Evolutionary conservation across 1,140 invertebrate genomes (phyloP).

Genomic region (Listronotus bonariensis): DNA sequence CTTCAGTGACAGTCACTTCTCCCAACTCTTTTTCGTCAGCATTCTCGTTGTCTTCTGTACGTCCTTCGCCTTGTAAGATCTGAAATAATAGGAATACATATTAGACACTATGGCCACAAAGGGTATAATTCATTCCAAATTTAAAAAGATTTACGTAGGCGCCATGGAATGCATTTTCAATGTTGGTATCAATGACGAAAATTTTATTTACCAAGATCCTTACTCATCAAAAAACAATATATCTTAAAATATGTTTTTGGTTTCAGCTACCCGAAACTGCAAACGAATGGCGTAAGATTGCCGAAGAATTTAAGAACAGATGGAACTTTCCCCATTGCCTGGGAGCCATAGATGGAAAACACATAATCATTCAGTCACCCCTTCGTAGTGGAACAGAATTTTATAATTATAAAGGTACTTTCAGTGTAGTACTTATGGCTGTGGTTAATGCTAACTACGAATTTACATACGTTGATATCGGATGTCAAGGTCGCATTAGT

Average conservation of each 20-base stretch:
- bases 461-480: no score
- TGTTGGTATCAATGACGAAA: background rate
- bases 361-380: no score
- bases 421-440: no score
- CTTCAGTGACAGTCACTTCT: conserved; percentile 1
- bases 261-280: background rate
- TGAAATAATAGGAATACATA: conserved; percentile 1
- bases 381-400: no score
- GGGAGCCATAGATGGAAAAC: no score
- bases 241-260: no score
- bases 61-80: conserved; percentile 9
- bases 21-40: conserved; percentile 5
- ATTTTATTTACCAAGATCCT: background rate
- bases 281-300: background rate
- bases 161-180: background rate
- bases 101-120: conserved; percentile 8
- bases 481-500: no score
- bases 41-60: conserved; percentile 7
- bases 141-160: conserved; percentile 9
- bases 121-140: conserved; percentile 10
- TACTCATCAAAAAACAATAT: background rate
- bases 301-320: no score
- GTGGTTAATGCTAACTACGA: no score
- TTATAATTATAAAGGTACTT: no score
- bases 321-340: no score